Evolutionary conservation across 2,888 invertebrate genomes (phyloP), one percentile per base, ranked within the genome.

Genomic region (Acleris laterana): DNA sequence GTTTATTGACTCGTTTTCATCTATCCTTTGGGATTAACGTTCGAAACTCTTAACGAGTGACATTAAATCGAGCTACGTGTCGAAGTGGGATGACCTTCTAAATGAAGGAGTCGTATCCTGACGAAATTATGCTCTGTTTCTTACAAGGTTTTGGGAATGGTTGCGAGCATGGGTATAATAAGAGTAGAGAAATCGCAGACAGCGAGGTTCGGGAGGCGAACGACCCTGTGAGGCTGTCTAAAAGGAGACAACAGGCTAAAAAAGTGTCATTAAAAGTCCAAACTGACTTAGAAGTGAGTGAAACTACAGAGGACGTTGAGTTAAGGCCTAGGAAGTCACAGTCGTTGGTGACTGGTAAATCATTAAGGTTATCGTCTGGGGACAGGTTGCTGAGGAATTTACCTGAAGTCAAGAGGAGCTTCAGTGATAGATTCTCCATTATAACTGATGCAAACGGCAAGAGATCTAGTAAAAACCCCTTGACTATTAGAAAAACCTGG

Each of bases 121-220:
- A 92, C 77, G 90, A 92, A 83, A 95, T 94, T 88, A 95, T 95
- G 95, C 93, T 95, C 87, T 95, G 95, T 90, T 95, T 95, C 78
- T 95, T 95, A 77, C 95, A 95, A 89, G 94, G 95, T 71, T 95
- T 95, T 81, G 93, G 94, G 71, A 88, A 92, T 72, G 83, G 83
- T 69, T 74, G 70, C 17, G 86, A 87, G 66, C 81, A 82, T 67
- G 88, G 80, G 28, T 83, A 78, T 69, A 86, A 78, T 63, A 88
- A 86, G 70, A 84, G 75, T 74, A 77, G 82, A 66, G 90, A 90
- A 71, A 83, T 85, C 65, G 77, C 74, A 65, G 80, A 81, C 62
- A 78, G 80, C 63, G 84, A 86, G 70, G 77, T 82, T 68, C 70
- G 78, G 25, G 89, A 89, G 66, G 81, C 84, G 66, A 81, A 84